Conservation (phyloP, 2,888 invertebrate genomes). For the Tolmerus cingulatus region DNA sequence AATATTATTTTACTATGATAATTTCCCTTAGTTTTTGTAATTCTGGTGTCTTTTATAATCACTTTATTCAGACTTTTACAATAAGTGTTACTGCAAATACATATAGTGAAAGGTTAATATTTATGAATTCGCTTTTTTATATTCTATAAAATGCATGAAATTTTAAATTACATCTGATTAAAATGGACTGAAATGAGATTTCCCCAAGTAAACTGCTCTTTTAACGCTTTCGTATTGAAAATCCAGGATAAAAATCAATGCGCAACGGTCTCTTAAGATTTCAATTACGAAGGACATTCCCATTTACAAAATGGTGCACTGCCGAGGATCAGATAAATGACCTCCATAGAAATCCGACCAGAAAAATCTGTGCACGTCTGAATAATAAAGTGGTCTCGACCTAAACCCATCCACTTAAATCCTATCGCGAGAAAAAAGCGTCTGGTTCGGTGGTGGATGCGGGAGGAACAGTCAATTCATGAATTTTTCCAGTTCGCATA, state of each 20-base stretch:
- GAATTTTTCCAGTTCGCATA: conserved; percentile 13
- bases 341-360: neutral
- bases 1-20: no score
- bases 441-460: neutral
- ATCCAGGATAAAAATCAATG: neutral
- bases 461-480: conserved; percentile 4
- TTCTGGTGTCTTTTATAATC: no score
- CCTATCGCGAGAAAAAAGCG: neutral
- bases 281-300: neutral
- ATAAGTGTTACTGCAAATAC: no score
- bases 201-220: neutral
- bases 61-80: no score
- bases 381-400: neutral
- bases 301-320: neutral
- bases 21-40: no score
- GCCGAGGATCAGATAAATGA: neutral
- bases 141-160: neutral
- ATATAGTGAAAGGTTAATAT: no score
- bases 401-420: neutral
- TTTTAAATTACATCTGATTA: neutral
- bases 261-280: neutral
- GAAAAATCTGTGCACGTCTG: neutral
- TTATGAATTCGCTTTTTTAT: no score
- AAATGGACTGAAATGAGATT: neutral
- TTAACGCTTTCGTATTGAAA: neutral